phyloP scores from a whole-genome alignment of 2,888 invertebrate species.

The Arctia plantaginis region DNA sequence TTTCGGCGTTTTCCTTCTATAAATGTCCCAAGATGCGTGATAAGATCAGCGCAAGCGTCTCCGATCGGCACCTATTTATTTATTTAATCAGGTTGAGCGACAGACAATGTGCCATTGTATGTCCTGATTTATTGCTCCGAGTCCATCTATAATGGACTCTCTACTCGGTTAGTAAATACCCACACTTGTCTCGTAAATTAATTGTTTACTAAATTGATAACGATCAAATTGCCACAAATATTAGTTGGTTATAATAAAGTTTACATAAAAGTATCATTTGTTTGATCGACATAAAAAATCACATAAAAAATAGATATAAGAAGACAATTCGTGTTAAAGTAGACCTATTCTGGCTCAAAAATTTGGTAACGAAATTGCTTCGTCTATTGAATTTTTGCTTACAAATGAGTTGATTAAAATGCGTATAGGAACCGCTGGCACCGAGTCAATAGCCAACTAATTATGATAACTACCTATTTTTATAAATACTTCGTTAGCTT shows the following conservation, averaged over 20 bases:
- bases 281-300: constrained; percentile 13
- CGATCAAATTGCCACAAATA: constrained; percentile 43
- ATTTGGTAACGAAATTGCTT: constrained; percentile 49
- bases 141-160: constrained; percentile 71
- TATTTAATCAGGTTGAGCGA: constrained; percentile 84
- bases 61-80: constrained; percentile 83
- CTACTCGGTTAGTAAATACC: constrained; percentile 60
- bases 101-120: constrained; percentile 86
- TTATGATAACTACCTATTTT: constrained; percentile 59
- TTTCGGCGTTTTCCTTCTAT: constrained; percentile 66
- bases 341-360: constrained; percentile 28
- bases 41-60: constrained; percentile 80
- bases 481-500: constrained; percentile 43
- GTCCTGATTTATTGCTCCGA: constrained; percentile 78
- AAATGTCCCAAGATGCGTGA: constrained; percentile 74
- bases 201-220: constrained; percentile 45
- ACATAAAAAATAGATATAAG: constrained; percentile 23
- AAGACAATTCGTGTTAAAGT: constrained; percentile 30
- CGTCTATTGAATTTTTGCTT: constrained; percentile 49
- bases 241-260: constrained; percentile 37
- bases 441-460: constrained; percentile 59
- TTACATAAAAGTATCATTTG: constrained; percentile 44
- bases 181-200: constrained; percentile 59
- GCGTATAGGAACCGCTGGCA: constrained; percentile 37
- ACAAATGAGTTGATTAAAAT: constrained; percentile 51